Base-by-base conservation (phyloP, 2,888 invertebrate species). In the Dorcus hopei region DNA sequence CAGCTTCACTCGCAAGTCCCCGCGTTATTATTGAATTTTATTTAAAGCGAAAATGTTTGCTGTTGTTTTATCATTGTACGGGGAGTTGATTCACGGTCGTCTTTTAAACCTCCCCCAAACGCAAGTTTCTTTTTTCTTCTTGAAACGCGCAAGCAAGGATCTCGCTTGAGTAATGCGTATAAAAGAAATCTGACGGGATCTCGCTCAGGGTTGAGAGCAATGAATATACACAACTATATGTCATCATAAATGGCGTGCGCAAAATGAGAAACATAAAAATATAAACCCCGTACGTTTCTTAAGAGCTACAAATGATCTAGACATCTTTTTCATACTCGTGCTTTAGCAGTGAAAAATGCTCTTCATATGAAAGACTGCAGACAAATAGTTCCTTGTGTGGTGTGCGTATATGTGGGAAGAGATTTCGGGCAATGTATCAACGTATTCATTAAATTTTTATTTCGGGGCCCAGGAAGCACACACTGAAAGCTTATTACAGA, bases 261-360 rank as follows among this genome's bases (percentile, higher is more conserved):
- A 40, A 49, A 48, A 58, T 38, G 14, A 26, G 41, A 52, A 53
- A 49, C 16, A 40, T 19, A 49, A 53, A 57, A 60, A 52, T 49
- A 53, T 19, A 47, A 56, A 56, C 41, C 54, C 48, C 52, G 51
- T 62, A 64, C 59, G 60, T 59, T 63, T 58, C 65, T 64, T 63
- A 64, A 65, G 63, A 61, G 62, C 61, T 58, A 59, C 62, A 61
- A 62, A 59, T 62, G 63, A 62, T 59, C 50, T 57, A 57, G 56
- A 49, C 61, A 56, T 57, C 56, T 61, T 60, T 60, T 61, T 59
- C 61, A 61, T 59, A 9, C 23, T 60, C 60, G 56, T 57, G 1
- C 56, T 19, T 38, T 63, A 57, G 50, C 52, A 51, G 58, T 61
- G 63, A 63, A 63, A 61, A 58, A 61, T 63, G 61, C 42, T 59